Base-by-base conservation (phyloP, 1,140 invertebrate species). In the Ganaspis sp. region DNA sequence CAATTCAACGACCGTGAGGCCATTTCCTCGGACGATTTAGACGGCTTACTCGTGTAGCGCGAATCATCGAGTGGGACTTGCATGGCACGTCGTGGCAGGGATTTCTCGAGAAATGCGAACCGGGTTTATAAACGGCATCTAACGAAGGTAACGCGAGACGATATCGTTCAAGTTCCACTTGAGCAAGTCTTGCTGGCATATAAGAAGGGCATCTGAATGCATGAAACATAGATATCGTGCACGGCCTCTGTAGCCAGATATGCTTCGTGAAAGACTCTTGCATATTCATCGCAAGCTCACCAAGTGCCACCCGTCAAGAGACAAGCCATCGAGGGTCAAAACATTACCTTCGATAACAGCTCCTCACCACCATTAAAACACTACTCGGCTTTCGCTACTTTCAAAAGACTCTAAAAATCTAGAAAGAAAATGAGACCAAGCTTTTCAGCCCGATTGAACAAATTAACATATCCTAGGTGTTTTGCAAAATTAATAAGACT, bases 201-300 rank as follows among this genome's bases (percentile, higher is more conserved):
- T 86, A 85, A 86, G 80, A 82, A 85, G 85, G 81, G 64, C 80
- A 85, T 85, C 82, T 86, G 84, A 84, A 87, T 85, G 86, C 85
- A 85, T 86, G 84, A 79, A 86, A 84, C 80, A 86, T 79, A 79
- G 80, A 77, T 71, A 45, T n/a, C 38, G 49, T 64, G 23, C 58
- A 34, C n/a, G 45, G 29, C 19, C 42, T 38, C 74, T 45, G 23
- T 74, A 72, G 69, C 17, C 54, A 73, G 76, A 79, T 75, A 78
- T 80, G 75, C 17, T 58, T 64, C 53, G 82, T 34, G 79, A 73
- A 78, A 74, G 72, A 74, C 72, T 75, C 80, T 85, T 86, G 84
- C 85, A 86, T 86, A 86, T 86, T 86, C 84, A 86, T 84, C 79
- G 84, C 17, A 58, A 49, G 72, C 29, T 64, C 58, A 64, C 11